These are phyloP conservation scores for Helostoma temminkii DNA, from an alignment of 2,797 vertebrate species.

Conservation along the genomic window DNA sequence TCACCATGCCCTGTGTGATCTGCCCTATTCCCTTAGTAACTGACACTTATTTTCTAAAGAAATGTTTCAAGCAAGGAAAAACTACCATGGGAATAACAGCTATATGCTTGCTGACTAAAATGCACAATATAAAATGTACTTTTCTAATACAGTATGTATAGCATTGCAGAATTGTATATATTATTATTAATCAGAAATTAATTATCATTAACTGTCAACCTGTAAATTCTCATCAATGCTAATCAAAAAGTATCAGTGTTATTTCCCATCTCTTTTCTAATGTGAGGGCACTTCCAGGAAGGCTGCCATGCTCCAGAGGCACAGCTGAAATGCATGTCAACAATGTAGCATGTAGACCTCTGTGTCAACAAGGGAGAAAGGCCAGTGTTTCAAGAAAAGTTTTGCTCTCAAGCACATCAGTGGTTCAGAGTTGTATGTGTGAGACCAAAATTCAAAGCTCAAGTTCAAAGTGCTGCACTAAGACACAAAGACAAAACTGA, in stretches of 20 bases:
- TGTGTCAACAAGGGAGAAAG: constrained; percentile 36
- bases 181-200: neutral
- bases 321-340: neutral
- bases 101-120: neutral
- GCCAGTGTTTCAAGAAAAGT: constrained; percentile 42
- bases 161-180: neutral
- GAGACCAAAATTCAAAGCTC: constrained; percentile 50
- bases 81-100: neutral
- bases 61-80: neutral
- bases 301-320: neutral
- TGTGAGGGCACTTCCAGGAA: neutral
- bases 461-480: constrained; percentile 51
- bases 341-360: constrained; percentile 8
- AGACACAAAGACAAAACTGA: constrained; percentile 47
- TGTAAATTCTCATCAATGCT: neutral
- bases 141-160: neutral
- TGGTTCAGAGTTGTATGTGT: constrained; percentile 26
- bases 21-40: neutral
- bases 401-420: constrained; percentile 41
- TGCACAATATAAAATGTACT: neutral
- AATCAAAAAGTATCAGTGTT: too few relatives aligned
- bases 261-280: neutral
- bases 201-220: neutral
- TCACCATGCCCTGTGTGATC: too few relatives aligned
- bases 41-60: neutral